Evolutionary conservation across 2,113 vertebrate genomes (phyloP), one percentile per base, ranked within the genome.

Genomic region (Jacana jacana): DNA sequence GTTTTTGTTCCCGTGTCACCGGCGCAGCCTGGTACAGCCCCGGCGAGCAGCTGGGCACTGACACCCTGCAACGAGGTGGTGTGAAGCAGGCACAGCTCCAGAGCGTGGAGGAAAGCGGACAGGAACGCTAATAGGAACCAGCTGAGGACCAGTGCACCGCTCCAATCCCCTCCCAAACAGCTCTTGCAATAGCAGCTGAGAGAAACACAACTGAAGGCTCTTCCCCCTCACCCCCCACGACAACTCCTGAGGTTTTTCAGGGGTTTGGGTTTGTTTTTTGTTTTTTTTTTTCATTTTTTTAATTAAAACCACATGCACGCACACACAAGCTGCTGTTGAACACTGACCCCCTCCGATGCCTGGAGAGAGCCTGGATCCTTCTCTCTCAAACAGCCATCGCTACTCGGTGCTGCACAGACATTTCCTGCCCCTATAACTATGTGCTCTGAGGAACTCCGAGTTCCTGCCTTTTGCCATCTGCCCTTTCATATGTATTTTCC

Each of bases 401-500:
- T 40, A 14, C 81, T 46, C 5, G 22, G 68, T 8, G 58, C 55
- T 39, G 39, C 42, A 16, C 69, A 60, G 54, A 93, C 84, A 24
- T 80, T 96, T 96, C 93, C 96, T 95, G 95, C 82, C 92, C 93
- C 78, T 54, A 39, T 86, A 78, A 82, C 84, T 71, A 9, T 2
- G 31, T 2, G 19, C 49, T 65, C 68, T 0, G 51, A 93, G 55
- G 69, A 90, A 48, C 81, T 79, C 84, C 4, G 52, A 40, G 72
- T 96, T 94, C 95, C 95, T 93, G 83, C 66, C 95, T 66, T 13
- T 11, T 91, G 92, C 95, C 86, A 68, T 72, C 85, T 96, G 91
- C 92, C 95, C 91, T 97, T 88, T 96, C 87, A 39, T 55, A 46
- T 51, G 90, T 12, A 84, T 96, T 94, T 95, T 93, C 95, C 92